A percentile compares a stretch with the other conserved stretches of the same genome.
Conservation (phyloP, 2,888 invertebrate species). For the Rugalucina vietnamica region DNA sequence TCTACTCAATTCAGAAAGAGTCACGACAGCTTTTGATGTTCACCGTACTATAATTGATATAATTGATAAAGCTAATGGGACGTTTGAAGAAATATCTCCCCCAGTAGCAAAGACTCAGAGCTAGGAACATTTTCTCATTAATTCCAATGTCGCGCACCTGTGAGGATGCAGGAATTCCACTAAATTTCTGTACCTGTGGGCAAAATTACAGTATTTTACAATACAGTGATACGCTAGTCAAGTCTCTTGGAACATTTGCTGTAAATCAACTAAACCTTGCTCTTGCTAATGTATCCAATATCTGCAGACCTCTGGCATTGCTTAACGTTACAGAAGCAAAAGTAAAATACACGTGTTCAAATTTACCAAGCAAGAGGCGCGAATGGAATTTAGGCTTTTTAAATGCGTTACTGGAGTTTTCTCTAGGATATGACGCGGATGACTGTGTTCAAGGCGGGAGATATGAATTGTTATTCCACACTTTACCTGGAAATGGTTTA, state of each 20-base stretch:
- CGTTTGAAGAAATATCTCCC: background rate
- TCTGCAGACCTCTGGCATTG: constrained; percentile 71
- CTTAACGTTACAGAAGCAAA: constrained; percentile 40
- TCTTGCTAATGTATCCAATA: constrained; percentile 82
- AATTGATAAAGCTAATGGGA: background rate
- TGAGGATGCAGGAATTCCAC: constrained; percentile 89
- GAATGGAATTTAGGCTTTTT: no score
- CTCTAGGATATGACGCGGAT: no score
- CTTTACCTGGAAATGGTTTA: constrained; percentile 88
- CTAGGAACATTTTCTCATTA: background rate
- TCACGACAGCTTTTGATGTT: constrained; percentile 93
- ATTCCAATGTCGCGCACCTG: constrained; percentile 91
- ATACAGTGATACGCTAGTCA: constrained; percentile 85
- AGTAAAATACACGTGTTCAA: no score
- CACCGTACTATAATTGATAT: constrained; percentile 91
- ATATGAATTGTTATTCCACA: constrained; percentile 87
- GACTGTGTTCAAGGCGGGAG: constrained; percentile 50
- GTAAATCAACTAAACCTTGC: constrained; percentile 88
- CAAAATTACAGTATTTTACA: constrained; percentile 87
- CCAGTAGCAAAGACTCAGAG: background rate
- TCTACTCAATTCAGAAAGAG: constrained; percentile 87
- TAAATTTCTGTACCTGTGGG: constrained; percentile 95
- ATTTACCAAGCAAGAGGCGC: no score
- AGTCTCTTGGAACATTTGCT: constrained; percentile 86
- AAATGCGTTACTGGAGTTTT: no score